phyloP scores from a whole-genome alignment of 1,140 invertebrate species.

The Antheraea mylitta region DNA sequence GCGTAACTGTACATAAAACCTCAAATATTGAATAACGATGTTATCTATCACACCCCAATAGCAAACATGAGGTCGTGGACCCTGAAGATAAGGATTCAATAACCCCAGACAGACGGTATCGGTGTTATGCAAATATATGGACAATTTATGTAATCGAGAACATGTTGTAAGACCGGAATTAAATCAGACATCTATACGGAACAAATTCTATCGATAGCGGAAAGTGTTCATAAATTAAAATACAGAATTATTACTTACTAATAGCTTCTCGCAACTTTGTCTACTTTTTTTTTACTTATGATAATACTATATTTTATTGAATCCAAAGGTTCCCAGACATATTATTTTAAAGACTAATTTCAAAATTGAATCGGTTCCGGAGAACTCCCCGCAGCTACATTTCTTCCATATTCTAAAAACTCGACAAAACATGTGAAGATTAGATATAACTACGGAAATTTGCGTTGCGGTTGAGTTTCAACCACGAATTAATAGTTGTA shows the following conservation, averaged over 20 bases:
- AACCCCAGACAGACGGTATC: conserved; percentile 33
- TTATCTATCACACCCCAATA: conserved; percentile 27
- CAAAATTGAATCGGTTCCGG: too few relatives aligned
- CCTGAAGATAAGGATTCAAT: conserved; percentile 57
- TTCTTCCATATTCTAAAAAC: too few relatives aligned
- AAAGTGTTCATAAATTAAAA: background rate
- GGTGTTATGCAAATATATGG: conserved; percentile 44
- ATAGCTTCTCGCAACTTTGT: too few relatives aligned
- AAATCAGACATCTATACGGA: background rate
- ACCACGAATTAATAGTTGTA: too few relatives aligned
- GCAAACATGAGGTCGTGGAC: conserved; percentile 38
- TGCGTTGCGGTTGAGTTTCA: too few relatives aligned
- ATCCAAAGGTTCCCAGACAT: too few relatives aligned
- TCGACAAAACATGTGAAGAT: too few relatives aligned
- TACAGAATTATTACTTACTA: background rate
- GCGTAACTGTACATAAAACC: conserved; percentile 21
- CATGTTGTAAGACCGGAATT: background rate
- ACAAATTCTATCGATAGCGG: background rate
- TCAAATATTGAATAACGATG: conserved; percentile 23
- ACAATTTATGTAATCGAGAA: background rate
- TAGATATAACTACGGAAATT: too few relatives aligned
- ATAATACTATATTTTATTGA: too few relatives aligned
- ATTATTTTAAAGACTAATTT: too few relatives aligned
- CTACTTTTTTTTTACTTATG: too few relatives aligned
- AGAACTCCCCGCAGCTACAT: too few relatives aligned